phyloP scores from a whole-genome alignment of 2,113 vertebrate genomes.

The Laticauda colubrina region DNA sequence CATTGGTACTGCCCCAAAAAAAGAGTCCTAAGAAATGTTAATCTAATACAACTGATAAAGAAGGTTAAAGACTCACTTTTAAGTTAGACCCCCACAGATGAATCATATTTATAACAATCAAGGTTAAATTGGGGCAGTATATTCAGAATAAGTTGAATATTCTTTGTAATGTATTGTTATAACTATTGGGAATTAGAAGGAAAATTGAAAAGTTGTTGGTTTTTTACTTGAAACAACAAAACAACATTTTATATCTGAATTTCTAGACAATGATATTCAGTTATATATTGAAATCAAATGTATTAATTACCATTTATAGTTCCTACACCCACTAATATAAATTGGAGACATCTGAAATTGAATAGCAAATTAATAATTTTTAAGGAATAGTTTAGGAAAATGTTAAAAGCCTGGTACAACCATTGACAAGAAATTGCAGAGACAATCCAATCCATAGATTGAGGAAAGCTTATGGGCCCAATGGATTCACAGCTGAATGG shows the following conservation, averaged over 20 bases:
- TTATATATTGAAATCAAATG: background rate
- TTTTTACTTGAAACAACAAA: background rate
- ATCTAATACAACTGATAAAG: background rate
- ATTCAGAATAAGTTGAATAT: background rate
- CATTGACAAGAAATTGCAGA: background rate
- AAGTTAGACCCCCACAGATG: background rate
- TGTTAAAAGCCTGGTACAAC: background rate
- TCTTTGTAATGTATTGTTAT: background rate
- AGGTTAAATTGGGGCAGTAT: background rate
- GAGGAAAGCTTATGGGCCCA: background rate
- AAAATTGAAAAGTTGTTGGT: background rate
- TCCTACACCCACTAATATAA: background rate
- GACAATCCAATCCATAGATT: background rate
- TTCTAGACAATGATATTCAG: background rate
- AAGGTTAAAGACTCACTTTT: background rate
- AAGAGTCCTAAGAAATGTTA: background rate
- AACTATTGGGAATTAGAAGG: background rate
- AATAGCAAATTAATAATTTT: background rate
- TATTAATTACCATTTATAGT: background rate
- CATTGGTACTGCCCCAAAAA: background rate
- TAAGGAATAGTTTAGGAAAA: background rate
- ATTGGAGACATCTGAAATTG: background rate
- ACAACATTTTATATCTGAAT: background rate
- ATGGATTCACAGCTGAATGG: background rate
- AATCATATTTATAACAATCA: background rate